A percentile compares a stretch with the other conserved stretches of the same genome.
phyloP scores from a whole-genome alignment of 2,888 invertebrate species.

The Ommatoiulus sabulosus region DNA sequence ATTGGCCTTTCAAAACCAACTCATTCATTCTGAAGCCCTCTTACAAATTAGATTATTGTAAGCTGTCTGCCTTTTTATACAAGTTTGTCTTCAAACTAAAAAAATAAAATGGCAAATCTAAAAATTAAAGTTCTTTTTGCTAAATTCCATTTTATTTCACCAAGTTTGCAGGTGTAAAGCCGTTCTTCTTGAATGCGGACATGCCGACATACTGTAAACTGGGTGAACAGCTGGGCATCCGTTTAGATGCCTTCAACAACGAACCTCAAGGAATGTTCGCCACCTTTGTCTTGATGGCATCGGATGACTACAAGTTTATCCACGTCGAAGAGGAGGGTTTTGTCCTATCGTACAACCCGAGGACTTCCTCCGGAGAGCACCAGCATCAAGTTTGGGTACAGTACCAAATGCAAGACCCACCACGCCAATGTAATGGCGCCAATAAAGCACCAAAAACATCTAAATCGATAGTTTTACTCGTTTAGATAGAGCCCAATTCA shows the following conservation, averaged over 20 bases:
- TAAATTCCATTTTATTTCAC: conserved; percentile 29
- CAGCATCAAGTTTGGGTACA: conserved; percentile 71
- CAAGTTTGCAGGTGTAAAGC: conserved; percentile 68
- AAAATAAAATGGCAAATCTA: too few species aligned
- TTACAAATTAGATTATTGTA: too few species aligned
- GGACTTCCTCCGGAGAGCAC: conserved; percentile 69
- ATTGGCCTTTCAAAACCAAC: too few species aligned
- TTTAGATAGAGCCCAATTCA: conserved; percentile 68
- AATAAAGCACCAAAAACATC: background rate
- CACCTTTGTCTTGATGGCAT: conserved; percentile 69
- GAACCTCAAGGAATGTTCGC: conserved; percentile 74
- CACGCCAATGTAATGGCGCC: background rate
- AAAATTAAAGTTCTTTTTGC: background rate
- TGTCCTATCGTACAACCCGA: conserved; percentile 70
- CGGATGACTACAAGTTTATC: conserved; percentile 70
- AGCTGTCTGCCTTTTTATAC: too few species aligned
- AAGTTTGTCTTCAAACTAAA: too few species aligned
- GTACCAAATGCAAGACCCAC: background rate
- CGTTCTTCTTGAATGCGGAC: conserved; percentile 71
- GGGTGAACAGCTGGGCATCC: conserved; percentile 78
- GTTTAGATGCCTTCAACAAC: conserved; percentile 95
- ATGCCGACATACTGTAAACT: conserved; percentile 69
- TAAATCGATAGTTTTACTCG: conserved; percentile 53
- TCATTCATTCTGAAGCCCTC: too few species aligned
- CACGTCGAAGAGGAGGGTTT: conserved; percentile 70